Evolutionary conservation across 2,888 invertebrate species (phyloP), one percentile per base, ranked within the genome.

Genomic region (Pardosa pseudoannulata): DNA sequence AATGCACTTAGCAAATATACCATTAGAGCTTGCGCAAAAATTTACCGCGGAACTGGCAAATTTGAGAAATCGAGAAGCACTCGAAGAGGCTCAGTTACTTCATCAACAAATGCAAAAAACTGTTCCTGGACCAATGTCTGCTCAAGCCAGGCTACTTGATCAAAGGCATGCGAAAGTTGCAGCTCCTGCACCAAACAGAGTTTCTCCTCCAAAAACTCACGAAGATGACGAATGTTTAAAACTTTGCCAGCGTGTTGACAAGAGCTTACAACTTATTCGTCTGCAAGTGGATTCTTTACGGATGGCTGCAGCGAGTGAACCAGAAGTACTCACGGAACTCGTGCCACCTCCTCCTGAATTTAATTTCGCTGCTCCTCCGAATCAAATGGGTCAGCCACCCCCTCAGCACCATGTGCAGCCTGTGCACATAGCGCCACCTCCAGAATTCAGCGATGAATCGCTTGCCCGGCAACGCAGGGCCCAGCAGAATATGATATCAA

Each of bases 381-480:
- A 72, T 16, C 36, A 31, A 23, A 50, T 74, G 50, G 76, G 65
- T 16, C 83, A 72, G 13, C 78, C 71, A 7, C 72, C 50, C 1
- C 78, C 72, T 23, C 79, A 56, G 36, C 64, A 80, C 36, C 31
- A 32, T 19, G 27, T 64, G 36, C 83, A 41, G 28, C 67, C 80
- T 1, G 32, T 87, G 16, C 80, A 76, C 46, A 81, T 88, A 19
- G 88, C 89, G 11, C 97, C 97, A 50, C 97, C 97, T 46, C 97
- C 97, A 50, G 97, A 97, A 92, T 97, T 97, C 93, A 96, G 96
- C 92, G 97, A 97, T 92, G 86, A 88, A 64, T 81, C 86, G n/a
- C 87, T 75, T 19, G 85, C 79, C 19, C 62, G 80, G 23, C 85
- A 80, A 32, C 75, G 79, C 23, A 71, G 85, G 3, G 83, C 79